Evolutionary conservation across 1,140 invertebrate species (phyloP).

Genomic region (Lamellibrachia luymesi): DNA sequence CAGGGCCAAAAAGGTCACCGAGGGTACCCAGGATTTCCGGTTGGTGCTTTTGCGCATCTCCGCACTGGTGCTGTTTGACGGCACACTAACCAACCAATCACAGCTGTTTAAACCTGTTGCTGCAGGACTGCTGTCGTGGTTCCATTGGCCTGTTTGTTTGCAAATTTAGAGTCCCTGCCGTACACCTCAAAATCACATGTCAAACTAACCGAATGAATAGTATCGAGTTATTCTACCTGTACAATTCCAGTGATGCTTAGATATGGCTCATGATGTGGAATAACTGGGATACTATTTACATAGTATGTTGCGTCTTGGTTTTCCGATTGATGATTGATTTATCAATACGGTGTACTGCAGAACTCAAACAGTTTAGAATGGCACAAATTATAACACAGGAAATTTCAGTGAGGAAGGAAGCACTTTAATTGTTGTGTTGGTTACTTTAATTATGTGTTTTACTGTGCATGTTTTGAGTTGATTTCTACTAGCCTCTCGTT

Average conservation of each 20-base stretch:
- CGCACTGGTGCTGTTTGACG: not conserved
- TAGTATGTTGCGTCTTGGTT: not conserved
- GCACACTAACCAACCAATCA: not conserved
- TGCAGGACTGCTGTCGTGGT: not conserved
- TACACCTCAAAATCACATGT: not conserved
- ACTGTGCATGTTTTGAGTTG: not conserved
- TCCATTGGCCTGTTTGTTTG: not conserved
- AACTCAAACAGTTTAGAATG: not conserved
- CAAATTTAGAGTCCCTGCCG: not conserved
- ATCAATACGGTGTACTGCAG: not conserved
- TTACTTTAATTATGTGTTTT: not conserved
- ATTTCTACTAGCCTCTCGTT: not conserved
- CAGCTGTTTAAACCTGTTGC: not conserved
- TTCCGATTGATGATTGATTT: not conserved
- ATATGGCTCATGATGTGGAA: not conserved
- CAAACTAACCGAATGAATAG: not conserved
- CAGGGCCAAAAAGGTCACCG: not conserved
- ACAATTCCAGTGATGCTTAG: not conserved
- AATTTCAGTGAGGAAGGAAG: not conserved
- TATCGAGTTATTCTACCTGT: not conserved
- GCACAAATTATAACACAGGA: not conserved
- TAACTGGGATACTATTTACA: not conserved
- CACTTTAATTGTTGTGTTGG: not conserved
- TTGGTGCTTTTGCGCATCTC: not conserved
- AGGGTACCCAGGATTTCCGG: slow-evolving; percentile 2